Percentiles rank a stretch among this genome's conserved stretches.
phyloP scores from a whole-genome alignment of 2,888 invertebrate genomes.

The Hemithea aestivaria region DNA sequence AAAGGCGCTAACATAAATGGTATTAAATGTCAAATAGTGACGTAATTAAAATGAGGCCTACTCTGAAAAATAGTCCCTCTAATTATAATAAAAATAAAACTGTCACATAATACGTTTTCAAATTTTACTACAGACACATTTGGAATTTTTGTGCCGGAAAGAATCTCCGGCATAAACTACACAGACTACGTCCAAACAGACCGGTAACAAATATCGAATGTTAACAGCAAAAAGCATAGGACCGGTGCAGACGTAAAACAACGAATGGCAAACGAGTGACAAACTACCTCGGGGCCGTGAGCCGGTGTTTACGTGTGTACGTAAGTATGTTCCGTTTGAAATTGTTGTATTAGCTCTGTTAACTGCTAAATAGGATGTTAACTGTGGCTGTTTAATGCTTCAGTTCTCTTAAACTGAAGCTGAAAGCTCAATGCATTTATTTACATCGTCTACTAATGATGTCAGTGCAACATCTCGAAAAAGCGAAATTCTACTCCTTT shows the following conservation, averaged over 20 bases:
- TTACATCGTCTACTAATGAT: too few relatives aligned
- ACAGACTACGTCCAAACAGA: constrained; percentile 2
- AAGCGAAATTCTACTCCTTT: too few relatives aligned
- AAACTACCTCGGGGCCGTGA: constrained; percentile 40
- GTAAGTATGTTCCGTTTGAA: constrained; percentile 24
- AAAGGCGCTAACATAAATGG: too few relatives aligned
- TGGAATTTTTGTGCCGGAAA: too few relatives aligned
- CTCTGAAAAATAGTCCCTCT: too few relatives aligned
- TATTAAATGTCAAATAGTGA: too few relatives aligned
- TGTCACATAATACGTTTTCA: too few relatives aligned
- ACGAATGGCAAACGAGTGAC: constrained; percentile 44
- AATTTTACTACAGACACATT: too few relatives aligned
- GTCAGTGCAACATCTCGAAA: too few relatives aligned
- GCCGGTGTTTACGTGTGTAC: constrained; percentile 42
- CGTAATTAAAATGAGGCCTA: too few relatives aligned
- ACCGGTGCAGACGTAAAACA: constrained; percentile 43
- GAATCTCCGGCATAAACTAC: too few relatives aligned
- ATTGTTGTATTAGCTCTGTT: constrained; percentile 23
- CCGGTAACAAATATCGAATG: constrained; percentile 34
- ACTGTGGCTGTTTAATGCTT: constrained; percentile 8
- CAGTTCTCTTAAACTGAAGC: constrained; percentile 2
- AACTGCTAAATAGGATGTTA: constrained; percentile 17
- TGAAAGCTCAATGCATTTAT: constrained; percentile 14
- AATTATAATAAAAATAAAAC: too few relatives aligned
- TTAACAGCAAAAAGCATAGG: constrained; percentile 37